Percentiles rank a stretch among this genome's conserved stretches.
phyloP scores from a whole-genome alignment of 2,113 vertebrate genomes.

The Grammomys surdaster region DNA sequence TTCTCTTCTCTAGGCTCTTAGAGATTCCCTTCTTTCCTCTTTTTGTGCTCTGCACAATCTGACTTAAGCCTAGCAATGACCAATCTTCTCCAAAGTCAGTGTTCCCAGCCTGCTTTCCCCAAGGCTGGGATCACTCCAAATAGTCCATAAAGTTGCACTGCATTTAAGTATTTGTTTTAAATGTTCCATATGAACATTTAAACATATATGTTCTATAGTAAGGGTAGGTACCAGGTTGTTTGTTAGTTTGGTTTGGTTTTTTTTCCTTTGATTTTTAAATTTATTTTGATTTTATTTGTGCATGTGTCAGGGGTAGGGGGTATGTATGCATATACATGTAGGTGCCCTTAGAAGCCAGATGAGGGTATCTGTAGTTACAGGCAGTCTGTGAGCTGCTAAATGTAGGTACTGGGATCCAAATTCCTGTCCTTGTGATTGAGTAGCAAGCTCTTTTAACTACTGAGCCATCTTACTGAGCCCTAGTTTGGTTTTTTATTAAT shows the following conservation, averaged over 20 bases:
- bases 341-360: background rate
- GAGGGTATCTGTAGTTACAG: background rate
- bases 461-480: background rate
- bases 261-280: background rate
- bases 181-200: background rate
- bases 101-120: background rate
- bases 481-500: background rate
- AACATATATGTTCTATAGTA: background rate
- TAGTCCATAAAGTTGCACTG: background rate
- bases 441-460: background rate
- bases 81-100: background rate
- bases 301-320: background rate
- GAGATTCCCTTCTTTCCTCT: background rate
- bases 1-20: background rate
- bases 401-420: background rate
- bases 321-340: background rate
- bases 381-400: background rate
- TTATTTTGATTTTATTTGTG: background rate
- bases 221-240: background rate
- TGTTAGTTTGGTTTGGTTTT: background rate
- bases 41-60: background rate
- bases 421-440: background rate
- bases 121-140: background rate
- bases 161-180: background rate
- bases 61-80: background rate